Evolutionary conservation across 92 coral and sea anemone species (phyloP), one percentile per base, ranked within the genome.

Genomic region (Hydrozoanthus gracilis): DNA sequence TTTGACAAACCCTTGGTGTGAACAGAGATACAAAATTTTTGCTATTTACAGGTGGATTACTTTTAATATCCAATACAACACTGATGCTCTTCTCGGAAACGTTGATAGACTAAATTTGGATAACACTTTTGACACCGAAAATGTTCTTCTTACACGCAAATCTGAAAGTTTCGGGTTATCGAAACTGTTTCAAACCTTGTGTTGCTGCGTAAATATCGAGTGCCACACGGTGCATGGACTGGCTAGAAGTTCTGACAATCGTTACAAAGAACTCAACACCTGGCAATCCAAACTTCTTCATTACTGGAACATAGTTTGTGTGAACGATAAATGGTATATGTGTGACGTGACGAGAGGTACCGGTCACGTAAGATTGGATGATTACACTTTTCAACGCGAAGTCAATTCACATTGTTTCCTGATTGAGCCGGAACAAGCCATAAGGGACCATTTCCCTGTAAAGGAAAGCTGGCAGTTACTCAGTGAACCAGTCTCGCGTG

Each of bases 321-420:
- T 94, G 74, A 90, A 89, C 5, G 71, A 89, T 64, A 87, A 92
- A 69, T 94, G 95, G 98, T 92, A 86, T 70, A 72, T 92, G 50
- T 89, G 94, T 16, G 98, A 92, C 77, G 94, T 93, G 20, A 94
- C 98, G 3, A 90, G 92, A 94, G 95, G 95, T 14, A 92, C 93
- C 6, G 98, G 98, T 54, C 46, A 69, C 15, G 83, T 94, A 54
- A 92, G 94, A 49, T 4, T 10, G 44, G 79, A 89, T 20, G 98
- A 94, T 82, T 85, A 90, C 90, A 70, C 88, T 45, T 94, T 92
- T 73, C 93, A 92, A 45, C 93, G 94, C 17, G 82, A 77, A 72
- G 87, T 92, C 35, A 87, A 90, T 76, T 82, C 90, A 58, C 72
- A 86, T 54, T 85, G 87, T 86, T 92, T 92, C 80, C 92, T 92